phyloP scores from a whole-genome alignment of 2,888 invertebrate genomes.

The Sturmia bella region DNA sequence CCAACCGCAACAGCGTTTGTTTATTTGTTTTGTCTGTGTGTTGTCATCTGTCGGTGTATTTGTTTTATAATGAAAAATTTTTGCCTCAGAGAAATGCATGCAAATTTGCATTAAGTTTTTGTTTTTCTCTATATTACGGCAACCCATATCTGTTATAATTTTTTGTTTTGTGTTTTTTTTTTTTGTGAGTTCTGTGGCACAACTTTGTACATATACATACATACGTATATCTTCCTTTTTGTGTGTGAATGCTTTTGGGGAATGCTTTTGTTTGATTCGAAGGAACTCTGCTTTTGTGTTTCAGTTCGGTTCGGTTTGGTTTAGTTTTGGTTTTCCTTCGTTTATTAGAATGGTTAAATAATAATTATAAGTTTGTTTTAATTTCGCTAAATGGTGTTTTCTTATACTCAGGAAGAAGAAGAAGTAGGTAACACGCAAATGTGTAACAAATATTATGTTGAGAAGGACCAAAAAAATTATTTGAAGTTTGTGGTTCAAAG shows the following conservation, averaged over 20 bases:
- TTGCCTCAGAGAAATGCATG: conserved; percentile 65
- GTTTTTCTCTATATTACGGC: conserved; percentile 36
- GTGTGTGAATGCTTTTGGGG: conserved; percentile 9
- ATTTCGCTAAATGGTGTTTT: neutral
- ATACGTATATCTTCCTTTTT: neutral
- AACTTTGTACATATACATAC: conserved; percentile 11
- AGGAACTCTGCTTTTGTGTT: no score
- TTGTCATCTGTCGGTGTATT: conserved; percentile 24
- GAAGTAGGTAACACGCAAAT: no score
- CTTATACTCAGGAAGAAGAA: neutral
- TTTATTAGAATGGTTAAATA: neutral
- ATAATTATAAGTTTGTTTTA: conserved; percentile 2
- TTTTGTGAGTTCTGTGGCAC: neutral
- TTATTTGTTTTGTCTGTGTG: conserved; percentile 23
- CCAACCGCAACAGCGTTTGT: neutral
- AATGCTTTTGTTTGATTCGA: conserved; percentile 4
- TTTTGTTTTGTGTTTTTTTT: conserved; percentile 20
- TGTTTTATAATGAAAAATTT: conserved; percentile 63
- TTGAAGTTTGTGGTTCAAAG: no score
- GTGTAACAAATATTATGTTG: no score
- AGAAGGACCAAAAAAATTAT: no score
- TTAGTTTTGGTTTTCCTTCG: no score
- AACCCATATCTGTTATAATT: conserved; percentile 39
- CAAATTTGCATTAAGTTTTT: conserved; percentile 56
- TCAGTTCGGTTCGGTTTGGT: no score